These are phyloP conservation scores for Noctua janthina DNA, from an alignment of 2,888 invertebrate genomes.

Conservation along the genomic window DNA sequence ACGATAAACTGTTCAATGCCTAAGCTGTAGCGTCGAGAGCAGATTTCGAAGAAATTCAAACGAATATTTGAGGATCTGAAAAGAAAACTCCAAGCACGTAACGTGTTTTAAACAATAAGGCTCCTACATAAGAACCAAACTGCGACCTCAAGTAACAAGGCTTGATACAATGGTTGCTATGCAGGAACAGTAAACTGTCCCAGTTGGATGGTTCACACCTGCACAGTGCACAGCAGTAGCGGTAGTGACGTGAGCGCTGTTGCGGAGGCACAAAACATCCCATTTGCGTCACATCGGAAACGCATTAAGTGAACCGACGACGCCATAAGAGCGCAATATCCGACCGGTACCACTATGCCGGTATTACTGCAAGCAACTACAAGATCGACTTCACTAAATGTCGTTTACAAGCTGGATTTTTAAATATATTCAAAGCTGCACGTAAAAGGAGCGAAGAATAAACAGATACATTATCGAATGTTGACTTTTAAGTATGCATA, in stretches of 20 bases:
- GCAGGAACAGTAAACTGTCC: slow-evolving; percentile 64
- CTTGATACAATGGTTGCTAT: slow-evolving; percentile 25
- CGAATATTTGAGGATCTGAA: slow-evolving; percentile 15
- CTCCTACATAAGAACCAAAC: neutral
- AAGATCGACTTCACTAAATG: slow-evolving; percentile 52
- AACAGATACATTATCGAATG: slow-evolving; percentile 20
- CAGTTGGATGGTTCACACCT: slow-evolving; percentile 74
- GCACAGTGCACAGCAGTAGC: slow-evolving; percentile 67
- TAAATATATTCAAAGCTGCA: slow-evolving; percentile 36
- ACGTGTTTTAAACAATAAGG: slow-evolving; percentile 8
- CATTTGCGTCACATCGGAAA: slow-evolving; percentile 89
- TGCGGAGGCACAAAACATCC: slow-evolving; percentile 80
- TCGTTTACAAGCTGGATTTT: slow-evolving; percentile 38
- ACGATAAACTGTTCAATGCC: slow-evolving; percentile 68
- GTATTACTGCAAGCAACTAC: slow-evolving; percentile 58
- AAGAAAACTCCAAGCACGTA: neutral
- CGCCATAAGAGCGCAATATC: slow-evolving; percentile 87
- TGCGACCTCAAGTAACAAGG: slow-evolving; percentile 16
- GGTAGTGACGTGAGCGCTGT: slow-evolving; percentile 60
- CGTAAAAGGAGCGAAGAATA: slow-evolving; percentile 13
- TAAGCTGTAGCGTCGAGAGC: slow-evolving; percentile 36
- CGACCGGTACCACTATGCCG: slow-evolving; percentile 76
- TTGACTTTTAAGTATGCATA: slow-evolving; percentile 18
- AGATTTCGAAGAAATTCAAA: slow-evolving; percentile 19
- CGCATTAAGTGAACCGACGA: slow-evolving; percentile 85